These are phyloP conservation scores for Sarotherodon lohbergeri DNA, from an alignment of 2,113 vertebrate species.

Conservation along the genomic window DNA sequence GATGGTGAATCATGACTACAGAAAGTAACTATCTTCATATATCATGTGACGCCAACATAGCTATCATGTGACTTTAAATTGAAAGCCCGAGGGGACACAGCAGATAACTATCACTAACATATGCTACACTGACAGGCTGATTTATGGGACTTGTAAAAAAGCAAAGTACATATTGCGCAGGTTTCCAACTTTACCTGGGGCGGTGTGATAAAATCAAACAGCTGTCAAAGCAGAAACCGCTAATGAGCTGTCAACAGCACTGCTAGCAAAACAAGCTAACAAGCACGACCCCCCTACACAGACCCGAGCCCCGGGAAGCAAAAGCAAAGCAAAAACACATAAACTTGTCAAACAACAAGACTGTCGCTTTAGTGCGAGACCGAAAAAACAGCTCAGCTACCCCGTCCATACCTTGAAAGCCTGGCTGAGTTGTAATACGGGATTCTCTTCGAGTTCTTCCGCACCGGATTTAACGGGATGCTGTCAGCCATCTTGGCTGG, in stretches of 20 bases:
- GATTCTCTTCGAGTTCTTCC: constrained; percentile 62
- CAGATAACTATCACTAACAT: not conserved
- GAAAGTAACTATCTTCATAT: not conserved
- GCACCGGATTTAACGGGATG: constrained; percentile 69
- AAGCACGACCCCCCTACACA: not conserved
- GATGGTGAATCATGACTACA: not conserved
- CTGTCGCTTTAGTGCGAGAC: not conserved
- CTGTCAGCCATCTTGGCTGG: constrained; percentile 76
- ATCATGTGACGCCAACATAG: not conserved
- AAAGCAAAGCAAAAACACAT: not conserved
- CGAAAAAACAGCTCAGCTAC: not conserved
- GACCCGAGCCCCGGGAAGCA: not conserved
- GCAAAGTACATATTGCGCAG: not conserved
- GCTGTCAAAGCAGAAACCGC: not conserved
- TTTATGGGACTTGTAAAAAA: no score
- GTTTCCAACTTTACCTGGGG: not conserved
- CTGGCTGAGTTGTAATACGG: constrained; percentile 62
- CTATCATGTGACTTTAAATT: constrained; percentile 22
- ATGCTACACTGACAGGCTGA: not conserved
- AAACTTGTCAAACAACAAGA: not conserved
- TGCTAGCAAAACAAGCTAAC: constrained; percentile 52
- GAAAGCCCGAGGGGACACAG: not conserved
- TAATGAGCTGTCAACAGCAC: not conserved
- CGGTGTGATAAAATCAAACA: not conserved
- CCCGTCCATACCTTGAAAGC: constrained; percentile 58